Conservation (phyloP, 2,113 vertebrate genomes). For the Rhodinocichla rosea region DNA sequence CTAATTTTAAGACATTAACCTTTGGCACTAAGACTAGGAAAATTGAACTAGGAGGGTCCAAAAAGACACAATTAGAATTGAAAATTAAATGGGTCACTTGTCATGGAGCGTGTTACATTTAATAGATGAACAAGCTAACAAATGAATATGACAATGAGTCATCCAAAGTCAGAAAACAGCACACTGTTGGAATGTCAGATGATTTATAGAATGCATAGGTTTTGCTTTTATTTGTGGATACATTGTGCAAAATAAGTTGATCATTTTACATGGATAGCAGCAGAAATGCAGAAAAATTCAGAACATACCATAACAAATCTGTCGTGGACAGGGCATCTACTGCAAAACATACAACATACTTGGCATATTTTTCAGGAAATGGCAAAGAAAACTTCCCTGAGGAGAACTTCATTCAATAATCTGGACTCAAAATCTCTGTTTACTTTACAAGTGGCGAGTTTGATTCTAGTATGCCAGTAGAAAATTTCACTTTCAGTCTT, state of each 20-base stretch:
- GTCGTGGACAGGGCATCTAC: not conserved
- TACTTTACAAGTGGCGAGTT: not conserved
- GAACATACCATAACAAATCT: not conserved
- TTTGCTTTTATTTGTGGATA: constrained; percentile 37
- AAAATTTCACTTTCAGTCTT: not conserved
- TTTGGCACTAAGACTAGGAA: not conserved
- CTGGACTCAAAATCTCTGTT: not conserved
- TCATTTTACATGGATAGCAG: not conserved
- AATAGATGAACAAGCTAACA: constrained; percentile 30
- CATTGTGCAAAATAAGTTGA: not conserved
- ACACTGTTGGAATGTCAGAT: constrained; percentile 22
- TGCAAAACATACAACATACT: not conserved
- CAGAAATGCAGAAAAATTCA: not conserved
- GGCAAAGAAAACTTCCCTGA: not conserved
- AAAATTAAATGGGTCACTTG: constrained; percentile 40
- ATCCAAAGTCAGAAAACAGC: constrained; percentile 21
- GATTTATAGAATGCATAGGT: constrained; percentile 3
- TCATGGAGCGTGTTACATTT: not conserved
- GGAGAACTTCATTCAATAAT: not conserved
- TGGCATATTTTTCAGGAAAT: not conserved
- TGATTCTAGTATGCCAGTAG: not conserved
- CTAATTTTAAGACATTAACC: constrained; percentile 11
- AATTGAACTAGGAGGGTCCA: not conserved
- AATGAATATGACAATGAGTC: constrained; percentile 58
- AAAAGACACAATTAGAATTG: not conserved